Percentiles rank a stretch among this genome's conserved stretches.
Conservation (phyloP, 2,797 vertebrate species). For the Sebastes iracundus region DNA sequence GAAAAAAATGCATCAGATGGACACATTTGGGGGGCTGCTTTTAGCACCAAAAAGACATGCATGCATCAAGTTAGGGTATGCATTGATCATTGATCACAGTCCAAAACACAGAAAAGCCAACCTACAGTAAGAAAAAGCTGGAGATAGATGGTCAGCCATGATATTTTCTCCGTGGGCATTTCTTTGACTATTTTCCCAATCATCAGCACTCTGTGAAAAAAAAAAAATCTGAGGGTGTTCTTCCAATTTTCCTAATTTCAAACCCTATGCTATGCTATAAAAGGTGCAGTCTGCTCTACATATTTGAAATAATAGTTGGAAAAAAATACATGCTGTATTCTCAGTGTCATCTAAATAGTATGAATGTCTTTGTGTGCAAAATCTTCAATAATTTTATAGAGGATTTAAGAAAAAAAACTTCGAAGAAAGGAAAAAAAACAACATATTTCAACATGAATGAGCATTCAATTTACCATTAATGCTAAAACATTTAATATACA, state of each 20-base stretch:
- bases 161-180: background rate
- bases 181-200: background rate
- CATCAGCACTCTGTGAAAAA: background rate
- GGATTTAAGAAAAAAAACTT: background rate
- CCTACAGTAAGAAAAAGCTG: background rate
- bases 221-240: background rate
- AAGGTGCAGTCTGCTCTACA: background rate
- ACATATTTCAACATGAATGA: background rate
- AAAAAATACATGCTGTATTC: background rate
- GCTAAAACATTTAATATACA: constrained; percentile 4
- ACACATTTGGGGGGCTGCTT: background rate
- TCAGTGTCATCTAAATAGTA: background rate
- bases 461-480: background rate
- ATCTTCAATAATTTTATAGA: background rate
- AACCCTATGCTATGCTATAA: background rate
- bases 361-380: background rate
- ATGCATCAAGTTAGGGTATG: too few species aligned
- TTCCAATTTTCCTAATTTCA: background rate
- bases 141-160: background rate
- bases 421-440: background rate
- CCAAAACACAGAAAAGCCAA: background rate
- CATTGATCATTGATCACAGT: background rate
- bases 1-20: background rate
- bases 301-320: background rate
- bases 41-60: too few species aligned